Conservation (phyloP, 2,113 vertebrate genomes). For the Ramphastos sulfuratus region DNA sequence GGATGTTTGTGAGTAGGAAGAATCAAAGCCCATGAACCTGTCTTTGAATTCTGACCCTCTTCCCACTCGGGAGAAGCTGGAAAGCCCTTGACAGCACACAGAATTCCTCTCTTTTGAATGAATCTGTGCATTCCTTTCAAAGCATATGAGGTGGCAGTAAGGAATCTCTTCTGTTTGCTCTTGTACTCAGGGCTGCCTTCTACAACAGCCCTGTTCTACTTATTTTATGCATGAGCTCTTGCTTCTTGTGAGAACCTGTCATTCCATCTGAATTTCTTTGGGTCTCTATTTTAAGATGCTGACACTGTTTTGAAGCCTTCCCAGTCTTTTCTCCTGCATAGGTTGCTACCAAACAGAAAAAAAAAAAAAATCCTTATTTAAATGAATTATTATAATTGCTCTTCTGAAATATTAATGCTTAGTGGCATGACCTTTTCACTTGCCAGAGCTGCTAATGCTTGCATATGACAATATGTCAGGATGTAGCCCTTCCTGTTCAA, state of each 20-base stretch:
- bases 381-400: conserved; percentile 42
- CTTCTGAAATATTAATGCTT: conserved; percentile 52
- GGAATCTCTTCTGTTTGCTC: background rate
- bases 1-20: background rate
- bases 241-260: background rate
- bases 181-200: background rate
- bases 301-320: background rate
- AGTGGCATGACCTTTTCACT: conserved; percentile 65
- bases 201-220: background rate
- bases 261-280: background rate
- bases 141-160: background rate
- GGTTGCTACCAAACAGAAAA: background rate
- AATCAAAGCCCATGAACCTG: background rate
- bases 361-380: background rate
- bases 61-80: background rate
- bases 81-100: background rate
- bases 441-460: conserved; percentile 29
- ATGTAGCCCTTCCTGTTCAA: background rate
- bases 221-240: background rate
- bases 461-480: conserved; percentile 55
- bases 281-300: background rate
- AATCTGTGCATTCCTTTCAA: background rate
- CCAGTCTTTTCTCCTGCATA: background rate
- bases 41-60: background rate
- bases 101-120: background rate